phyloP scores from a whole-genome alignment of 2,888 invertebrate species.

The Spicauda simplicius region DNA sequence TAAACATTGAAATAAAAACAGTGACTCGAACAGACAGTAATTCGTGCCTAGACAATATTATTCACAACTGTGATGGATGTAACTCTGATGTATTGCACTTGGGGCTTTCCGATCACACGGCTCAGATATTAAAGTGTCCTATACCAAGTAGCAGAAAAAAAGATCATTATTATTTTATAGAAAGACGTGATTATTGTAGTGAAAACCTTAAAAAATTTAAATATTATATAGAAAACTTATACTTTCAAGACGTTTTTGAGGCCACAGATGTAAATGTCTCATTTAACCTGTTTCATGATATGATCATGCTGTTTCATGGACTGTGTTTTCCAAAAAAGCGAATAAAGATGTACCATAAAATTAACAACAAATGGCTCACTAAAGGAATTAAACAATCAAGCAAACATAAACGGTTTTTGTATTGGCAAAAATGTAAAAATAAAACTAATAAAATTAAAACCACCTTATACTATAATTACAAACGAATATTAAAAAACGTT shows the following conservation, averaged over 20 bases:
- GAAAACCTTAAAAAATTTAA: neutral
- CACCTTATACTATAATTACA: too few relatives aligned
- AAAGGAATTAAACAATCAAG: constrained; percentile 14
- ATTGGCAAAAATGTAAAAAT: too few relatives aligned
- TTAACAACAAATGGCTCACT: constrained; percentile 14
- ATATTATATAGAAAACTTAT: constrained; percentile 9
- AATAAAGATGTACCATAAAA: neutral
- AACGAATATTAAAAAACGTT: too few relatives aligned
- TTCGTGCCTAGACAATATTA: constrained; percentile 25
- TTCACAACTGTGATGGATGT: constrained; percentile 16
- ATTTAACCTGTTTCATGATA: constrained; percentile 15
- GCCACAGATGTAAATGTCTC: constrained; percentile 13
- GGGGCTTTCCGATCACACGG: constrained; percentile 4
- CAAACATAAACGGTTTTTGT: too few relatives aligned
- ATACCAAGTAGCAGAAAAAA: neutral
- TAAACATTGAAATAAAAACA: constrained; percentile 22
- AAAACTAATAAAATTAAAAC: too few relatives aligned
- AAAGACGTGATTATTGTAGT: constrained; percentile 7
- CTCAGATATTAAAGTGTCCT: constrained; percentile 1
- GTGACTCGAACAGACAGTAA: constrained; percentile 16
- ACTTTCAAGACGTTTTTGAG: constrained; percentile 20
- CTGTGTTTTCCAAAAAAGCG: constrained; percentile 28
- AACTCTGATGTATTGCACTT: constrained; percentile 8
- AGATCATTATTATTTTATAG: neutral
- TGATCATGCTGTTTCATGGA: constrained; percentile 4